Percentiles rank a stretch among this genome's conserved stretches.
These are phyloP conservation scores for Parauchenoglanis ngamensis DNA, from an alignment of 2,797 vertebrate species.

Conservation along the genomic window DNA sequence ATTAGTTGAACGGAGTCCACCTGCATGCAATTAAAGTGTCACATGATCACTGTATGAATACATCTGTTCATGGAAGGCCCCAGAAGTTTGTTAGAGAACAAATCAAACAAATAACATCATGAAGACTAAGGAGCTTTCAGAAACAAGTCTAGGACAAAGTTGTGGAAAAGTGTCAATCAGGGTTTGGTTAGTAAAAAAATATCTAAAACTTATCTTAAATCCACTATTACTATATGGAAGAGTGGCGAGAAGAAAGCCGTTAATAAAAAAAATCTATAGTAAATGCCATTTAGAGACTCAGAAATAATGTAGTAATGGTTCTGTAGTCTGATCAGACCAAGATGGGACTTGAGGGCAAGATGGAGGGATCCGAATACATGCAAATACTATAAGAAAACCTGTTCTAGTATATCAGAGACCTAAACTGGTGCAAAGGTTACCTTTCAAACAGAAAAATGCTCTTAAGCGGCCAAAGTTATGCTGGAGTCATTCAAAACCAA, in stretches of 20 bases:
- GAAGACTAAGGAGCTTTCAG: neutral
- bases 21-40: slow-evolving; percentile 82
- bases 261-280: neutral
- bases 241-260: neutral
- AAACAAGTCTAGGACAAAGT: neutral
- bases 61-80: neutral
- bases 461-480: neutral
- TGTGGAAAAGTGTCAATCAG: neutral
- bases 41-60: slow-evolving; percentile 34
- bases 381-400: neutral
- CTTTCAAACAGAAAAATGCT: neutral
- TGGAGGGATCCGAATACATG: neutral
- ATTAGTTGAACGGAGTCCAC: slow-evolving; percentile 68
- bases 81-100: slow-evolving; percentile 9
- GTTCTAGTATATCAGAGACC: neutral
- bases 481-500: neutral
- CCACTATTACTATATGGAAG: no score
- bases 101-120: neutral
- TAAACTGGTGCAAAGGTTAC: neutral
- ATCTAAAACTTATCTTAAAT: neutral
- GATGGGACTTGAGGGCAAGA: neutral
- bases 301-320: neutral
- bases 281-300: neutral
- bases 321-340: neutral
- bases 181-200: neutral